Evolutionary conservation across 2,797 vertebrate species (phyloP).

Genomic region (Microhierax caerulescens): DNA sequence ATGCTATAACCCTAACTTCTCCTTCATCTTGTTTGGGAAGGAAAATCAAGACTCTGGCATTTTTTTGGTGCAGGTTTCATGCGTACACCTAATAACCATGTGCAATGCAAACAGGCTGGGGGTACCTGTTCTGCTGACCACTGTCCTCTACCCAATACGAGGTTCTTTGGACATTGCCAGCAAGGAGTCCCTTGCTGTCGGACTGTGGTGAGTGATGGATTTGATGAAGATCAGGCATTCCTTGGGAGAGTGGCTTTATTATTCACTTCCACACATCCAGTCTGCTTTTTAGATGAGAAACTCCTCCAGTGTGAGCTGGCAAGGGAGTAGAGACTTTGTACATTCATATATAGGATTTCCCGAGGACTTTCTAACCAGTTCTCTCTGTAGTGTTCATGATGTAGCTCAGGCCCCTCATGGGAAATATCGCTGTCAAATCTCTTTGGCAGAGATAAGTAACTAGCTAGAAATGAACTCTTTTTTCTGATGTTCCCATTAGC

Average conservation of each 20-base stretch:
- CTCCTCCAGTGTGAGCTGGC: not conserved
- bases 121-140: not conserved
- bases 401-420: not conserved
- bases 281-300: rapidly evolving
- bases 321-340: not conserved
- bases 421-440: not conserved
- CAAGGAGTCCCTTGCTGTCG: slow-evolving; percentile 20
- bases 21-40: not conserved
- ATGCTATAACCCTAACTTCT: no score
- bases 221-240: not conserved
- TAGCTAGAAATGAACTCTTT: not conserved
- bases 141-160: not conserved
- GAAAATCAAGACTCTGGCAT: not conserved
- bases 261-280: not conserved
- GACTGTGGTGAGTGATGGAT: slow-evolving; percentile 9
- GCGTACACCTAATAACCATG: not conserved
- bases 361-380: not conserved
- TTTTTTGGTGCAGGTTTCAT: slow-evolving; percentile 34
- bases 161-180: not conserved
- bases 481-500: not conserved
- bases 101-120: slow-evolving; percentile 37
- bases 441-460: not conserved
- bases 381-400: not conserved
- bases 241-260: not conserved
- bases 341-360: not conserved